phyloP scores from a whole-genome alignment of 2,797 vertebrate species.

The Melanotaenia parkinsoni region DNA sequence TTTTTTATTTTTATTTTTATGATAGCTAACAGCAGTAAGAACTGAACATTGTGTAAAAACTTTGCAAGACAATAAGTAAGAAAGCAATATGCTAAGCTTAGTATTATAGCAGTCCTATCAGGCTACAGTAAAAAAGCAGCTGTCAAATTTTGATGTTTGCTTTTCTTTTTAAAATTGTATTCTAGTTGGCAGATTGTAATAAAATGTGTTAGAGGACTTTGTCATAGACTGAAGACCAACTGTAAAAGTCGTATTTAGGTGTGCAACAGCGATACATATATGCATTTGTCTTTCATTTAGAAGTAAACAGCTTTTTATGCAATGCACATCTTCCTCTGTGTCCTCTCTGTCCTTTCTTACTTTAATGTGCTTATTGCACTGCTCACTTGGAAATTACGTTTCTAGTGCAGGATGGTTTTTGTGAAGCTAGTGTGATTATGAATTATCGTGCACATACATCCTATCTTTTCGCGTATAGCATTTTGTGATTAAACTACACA shows the following conservation, averaged over 20 bases:
- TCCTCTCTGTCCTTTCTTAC: slow-evolving; percentile 41
- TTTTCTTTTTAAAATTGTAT: background rate
- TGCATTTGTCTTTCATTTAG: background rate
- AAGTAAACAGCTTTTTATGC: slow-evolving; percentile 11
- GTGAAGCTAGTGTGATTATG: slow-evolving; percentile 27
- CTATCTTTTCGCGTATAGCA: background rate
- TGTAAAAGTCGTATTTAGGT: background rate
- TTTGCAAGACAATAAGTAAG: background rate
- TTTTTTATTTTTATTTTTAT: background rate
- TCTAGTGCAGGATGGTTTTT: slow-evolving; percentile 46
- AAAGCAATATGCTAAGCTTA: background rate
- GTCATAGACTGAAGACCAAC: background rate
- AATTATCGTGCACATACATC: slow-evolving; percentile 36
- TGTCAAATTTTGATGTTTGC: background rate
- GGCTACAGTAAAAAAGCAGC: background rate
- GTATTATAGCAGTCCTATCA: background rate
- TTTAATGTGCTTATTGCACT: slow-evolving; percentile 35
- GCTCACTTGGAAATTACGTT: slow-evolving; percentile 36
- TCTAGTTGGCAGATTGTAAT: background rate
- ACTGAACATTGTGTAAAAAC: background rate
- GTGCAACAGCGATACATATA: background rate
- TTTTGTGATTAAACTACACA: slow-evolving; percentile 17
- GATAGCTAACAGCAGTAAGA: background rate
- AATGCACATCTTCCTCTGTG: background rate
- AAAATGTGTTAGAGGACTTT: background rate